Evolutionary conservation across 2,888 invertebrate genomes (phyloP), one percentile per base, ranked within the genome.

Genomic region (Exephanes ischioxanthus): DNA sequence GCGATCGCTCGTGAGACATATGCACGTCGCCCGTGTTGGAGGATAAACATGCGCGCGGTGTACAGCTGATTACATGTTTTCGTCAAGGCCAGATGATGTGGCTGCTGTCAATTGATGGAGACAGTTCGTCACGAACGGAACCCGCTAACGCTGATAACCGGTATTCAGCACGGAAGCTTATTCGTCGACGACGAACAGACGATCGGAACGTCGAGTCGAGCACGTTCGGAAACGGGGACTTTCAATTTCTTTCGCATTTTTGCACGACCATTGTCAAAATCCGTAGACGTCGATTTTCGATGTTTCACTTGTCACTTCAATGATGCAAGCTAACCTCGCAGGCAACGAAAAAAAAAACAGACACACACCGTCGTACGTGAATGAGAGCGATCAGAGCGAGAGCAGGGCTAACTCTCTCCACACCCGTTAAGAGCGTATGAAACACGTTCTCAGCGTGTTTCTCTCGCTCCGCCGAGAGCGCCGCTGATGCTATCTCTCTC

Each of bases 61-160:
- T 82, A 53, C 78, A 81, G 87, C 87, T 88, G 88, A 91, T 89
- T 86, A 85, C 84, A 86, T 88, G 87, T 89, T 91, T 89, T 87
- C 82, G 87, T 89, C 89, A 91, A 91, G 90, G 89, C 88, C 89
- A 89, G 88, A 89, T 90, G 91, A 91, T 90, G 91, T 91, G 91
- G 90, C 89, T 87, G 41, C 88, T 88, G 88, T 91, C 89, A 90
- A 83, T 90, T 87, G 84, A 86, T 68, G 73, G 72, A 66, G 68
- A 68, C 73, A 71, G 26, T 33, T 61, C 6, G 16, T 16, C 30
- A 30, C 26, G 26, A 30, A 61, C 30, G n/a, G 16, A 61, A 33
- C 30, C 30, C 61, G 61, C 22, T 22, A 41, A 72, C 37, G 22
- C 14, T 61, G 51, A 41, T 51, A 41, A 80, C 68, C 61, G 68